These are phyloP conservation scores for Pristis pectinata DNA, from an alignment of 2,797 vertebrate genomes.

Conservation along the genomic window DNA sequence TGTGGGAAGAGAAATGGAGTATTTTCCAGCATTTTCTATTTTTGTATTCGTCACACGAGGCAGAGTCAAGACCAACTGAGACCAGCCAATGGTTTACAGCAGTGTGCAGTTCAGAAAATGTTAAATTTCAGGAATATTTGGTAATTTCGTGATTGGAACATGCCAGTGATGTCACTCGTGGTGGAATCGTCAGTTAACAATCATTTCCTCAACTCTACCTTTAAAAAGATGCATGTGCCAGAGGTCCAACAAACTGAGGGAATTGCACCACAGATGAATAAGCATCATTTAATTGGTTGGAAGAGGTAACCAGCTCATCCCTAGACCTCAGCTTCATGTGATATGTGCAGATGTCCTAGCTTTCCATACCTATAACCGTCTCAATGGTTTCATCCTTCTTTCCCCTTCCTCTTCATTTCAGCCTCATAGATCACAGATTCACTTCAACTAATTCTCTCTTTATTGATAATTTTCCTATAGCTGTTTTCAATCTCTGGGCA, in stretches of 20 bases:
- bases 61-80: background rate
- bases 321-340: background rate
- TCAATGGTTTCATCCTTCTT: background rate
- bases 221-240: background rate
- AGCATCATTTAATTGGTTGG: background rate
- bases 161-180: background rate
- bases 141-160: too few relatives aligned
- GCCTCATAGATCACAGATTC: background rate
- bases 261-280: background rate
- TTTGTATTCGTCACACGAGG: background rate
- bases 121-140: slow-evolving; percentile 1
- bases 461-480: background rate
- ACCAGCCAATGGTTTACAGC: background rate
- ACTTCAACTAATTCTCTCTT: background rate
- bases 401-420: background rate
- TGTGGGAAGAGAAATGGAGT: too few relatives aligned
- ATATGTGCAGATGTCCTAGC: background rate
- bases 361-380: background rate
- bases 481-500: background rate
- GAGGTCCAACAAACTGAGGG: background rate
- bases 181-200: too few relatives aligned
- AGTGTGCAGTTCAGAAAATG: background rate
- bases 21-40: too few relatives aligned
- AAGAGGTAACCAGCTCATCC: background rate
- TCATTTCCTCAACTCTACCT: background rate